Evolutionary conservation across 2,113 vertebrate genomes (phyloP), one percentile per base, ranked within the genome.

Genomic region (Lepus europaeus): DNA sequence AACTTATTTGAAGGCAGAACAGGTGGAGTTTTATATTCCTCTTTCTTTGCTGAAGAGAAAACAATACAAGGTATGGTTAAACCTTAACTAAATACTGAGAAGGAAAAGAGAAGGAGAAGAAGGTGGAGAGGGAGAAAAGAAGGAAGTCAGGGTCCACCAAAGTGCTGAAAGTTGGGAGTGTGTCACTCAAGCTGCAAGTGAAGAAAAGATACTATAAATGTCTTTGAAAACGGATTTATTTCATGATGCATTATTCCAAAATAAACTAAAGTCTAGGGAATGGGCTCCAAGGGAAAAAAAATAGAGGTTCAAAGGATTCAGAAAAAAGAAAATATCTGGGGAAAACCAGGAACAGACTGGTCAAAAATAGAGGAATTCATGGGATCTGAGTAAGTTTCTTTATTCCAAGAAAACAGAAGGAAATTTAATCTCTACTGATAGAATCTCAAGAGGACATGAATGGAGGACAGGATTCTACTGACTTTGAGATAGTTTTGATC

Each of bases 361-460:
- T 80, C 39, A 89, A 91, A 96, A 94, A 90, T 39, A 89, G 84
- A 93, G 29, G 39, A 90, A 76, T 66, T 81, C 22, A 82, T 51
- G 36, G 49, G 69, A 77, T 90, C 56, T 89, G 87, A 77, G 12
- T n/a, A 68, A 83, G n/a, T 33, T 83, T 87, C 78, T 94, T 95
- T 51, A 83, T 72, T 66, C 53, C 22, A 23, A 90, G 68, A 56
- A 87, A 92, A 79, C 27, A 39, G 69, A 89, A 78, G 87, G 56
- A 79, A 88, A 92, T 39, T 39, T 39, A 89, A 86, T 89, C 59
- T 13, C 20, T 31, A 33, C 31, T 53, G 61, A 74, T 7, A 70
- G 36, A 92, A 59, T 61, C 73, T 88, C 16, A 80, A 80, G 56
- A 94, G 22, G 20, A 78, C 51, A 63, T 31, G 53, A 91, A 90